phyloP scores from a whole-genome alignment of 2,113 vertebrate species.

The Ia io region DNA sequence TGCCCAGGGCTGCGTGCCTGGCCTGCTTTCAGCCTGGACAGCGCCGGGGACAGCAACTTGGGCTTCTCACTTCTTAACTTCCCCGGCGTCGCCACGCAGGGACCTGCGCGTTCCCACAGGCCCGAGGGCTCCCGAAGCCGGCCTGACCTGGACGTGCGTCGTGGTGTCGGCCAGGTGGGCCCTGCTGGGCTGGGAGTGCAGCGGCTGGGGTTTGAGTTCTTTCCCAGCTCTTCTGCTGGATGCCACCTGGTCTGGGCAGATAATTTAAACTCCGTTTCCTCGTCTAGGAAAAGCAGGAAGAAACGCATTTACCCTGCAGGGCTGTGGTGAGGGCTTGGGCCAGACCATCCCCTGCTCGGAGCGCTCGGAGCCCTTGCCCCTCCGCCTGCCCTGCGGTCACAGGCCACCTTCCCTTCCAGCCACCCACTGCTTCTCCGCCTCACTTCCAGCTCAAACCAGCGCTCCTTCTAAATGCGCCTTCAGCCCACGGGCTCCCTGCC shows the following conservation, averaged over 20 bases:
- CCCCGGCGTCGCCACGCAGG: background rate
- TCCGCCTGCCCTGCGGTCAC: background rate
- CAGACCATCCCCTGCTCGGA: background rate
- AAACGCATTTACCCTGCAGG: background rate
- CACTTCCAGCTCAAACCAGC: background rate
- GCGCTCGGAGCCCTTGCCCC: background rate
- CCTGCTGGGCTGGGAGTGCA: background rate
- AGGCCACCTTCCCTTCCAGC: background rate
- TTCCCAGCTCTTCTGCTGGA: background rate
- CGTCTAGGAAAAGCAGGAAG: background rate
- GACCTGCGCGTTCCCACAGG: background rate
- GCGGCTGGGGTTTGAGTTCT: background rate
- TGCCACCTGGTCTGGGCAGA: background rate
- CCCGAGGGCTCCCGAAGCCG: background rate
- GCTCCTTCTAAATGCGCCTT: accelerated
- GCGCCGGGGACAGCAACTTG: background rate
- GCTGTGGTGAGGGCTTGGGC: background rate
- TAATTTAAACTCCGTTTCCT: background rate
- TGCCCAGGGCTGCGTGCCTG: background rate
- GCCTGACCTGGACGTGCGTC: background rate
- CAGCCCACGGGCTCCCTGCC: background rate
- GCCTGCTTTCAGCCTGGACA: background rate
- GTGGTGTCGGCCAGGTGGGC: accelerated
- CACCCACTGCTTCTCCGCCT: background rate
- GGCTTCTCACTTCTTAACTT: background rate